phyloP scores from a whole-genome alignment of 2,888 invertebrate genomes.

The Lochmaea capreae region DNA sequence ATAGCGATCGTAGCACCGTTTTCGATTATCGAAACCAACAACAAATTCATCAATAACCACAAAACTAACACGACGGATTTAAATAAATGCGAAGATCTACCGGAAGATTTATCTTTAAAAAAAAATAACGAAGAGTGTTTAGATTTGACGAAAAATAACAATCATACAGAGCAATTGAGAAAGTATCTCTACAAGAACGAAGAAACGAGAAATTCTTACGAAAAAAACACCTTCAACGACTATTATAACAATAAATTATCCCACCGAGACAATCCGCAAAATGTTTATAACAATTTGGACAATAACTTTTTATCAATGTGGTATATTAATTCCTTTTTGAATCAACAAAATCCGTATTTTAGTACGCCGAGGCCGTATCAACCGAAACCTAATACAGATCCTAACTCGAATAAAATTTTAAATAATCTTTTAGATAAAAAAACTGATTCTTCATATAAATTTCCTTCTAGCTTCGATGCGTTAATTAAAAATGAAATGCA shows the following conservation, averaged over 20 bases:
- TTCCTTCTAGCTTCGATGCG: conserved; percentile 61
- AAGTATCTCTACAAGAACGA: conserved; percentile 59
- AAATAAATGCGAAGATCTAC: conserved; percentile 62
- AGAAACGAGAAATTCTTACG: conserved; percentile 63
- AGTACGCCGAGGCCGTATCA: conserved; percentile 47
- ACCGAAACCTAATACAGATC: conserved; percentile 45
- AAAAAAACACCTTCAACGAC: conserved; percentile 62
- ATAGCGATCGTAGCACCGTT: conserved; percentile 69
- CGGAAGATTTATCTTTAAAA: conserved; percentile 63
- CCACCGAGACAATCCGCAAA: conserved; percentile 61
- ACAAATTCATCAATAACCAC: conserved; percentile 51
- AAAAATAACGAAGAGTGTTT: conserved; percentile 49
- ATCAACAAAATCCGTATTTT: conserved; percentile 57
- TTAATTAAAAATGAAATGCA: conserved; percentile 64
- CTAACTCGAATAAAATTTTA: conserved; percentile 58
- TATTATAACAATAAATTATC: conserved; percentile 55
- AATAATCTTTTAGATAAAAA: conserved; percentile 65
- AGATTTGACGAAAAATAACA: conserved; percentile 51
- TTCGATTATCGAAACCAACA: conserved; percentile 51
- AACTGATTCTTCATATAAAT: conserved; percentile 55
- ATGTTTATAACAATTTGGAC: conserved; percentile 64
- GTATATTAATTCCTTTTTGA: conserved; percentile 65
- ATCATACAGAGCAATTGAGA: conserved; percentile 58
- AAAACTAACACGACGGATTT: conserved; percentile 44
- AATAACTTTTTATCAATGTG: conserved; percentile 65